These are phyloP conservation scores for Drosophila bunnanda DNA, from an alignment of 2,888 invertebrate species.

Conservation along the genomic window DNA sequence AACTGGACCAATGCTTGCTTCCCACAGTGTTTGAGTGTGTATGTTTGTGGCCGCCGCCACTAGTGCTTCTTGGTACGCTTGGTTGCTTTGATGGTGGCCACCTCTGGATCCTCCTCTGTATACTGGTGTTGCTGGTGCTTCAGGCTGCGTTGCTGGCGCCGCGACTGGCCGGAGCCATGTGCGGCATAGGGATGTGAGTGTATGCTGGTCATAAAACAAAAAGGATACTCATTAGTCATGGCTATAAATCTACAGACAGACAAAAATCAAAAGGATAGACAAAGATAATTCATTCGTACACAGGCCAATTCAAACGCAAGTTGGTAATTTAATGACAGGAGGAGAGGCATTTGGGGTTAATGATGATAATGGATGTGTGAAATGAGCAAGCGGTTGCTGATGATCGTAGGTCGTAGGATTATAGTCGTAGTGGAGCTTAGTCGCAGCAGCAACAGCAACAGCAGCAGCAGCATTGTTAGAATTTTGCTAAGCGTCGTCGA, in stretches of 20 bases:
- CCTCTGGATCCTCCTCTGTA: slow-evolving; percentile 47
- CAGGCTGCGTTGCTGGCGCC: slow-evolving; percentile 81
- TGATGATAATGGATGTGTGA: slow-evolving; percentile 13
- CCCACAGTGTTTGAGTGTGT: slow-evolving; percentile 15
- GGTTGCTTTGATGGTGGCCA: slow-evolving; percentile 40
- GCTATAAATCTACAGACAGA: not conserved
- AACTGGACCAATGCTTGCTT: slow-evolving; percentile 27
- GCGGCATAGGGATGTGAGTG: slow-evolving; percentile 85
- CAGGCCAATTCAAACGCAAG: slow-evolving; percentile 68
- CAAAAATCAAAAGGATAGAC: slow-evolving; percentile 47
- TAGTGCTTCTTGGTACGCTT: slow-evolving; percentile 65
- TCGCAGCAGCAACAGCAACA: slow-evolving; percentile 4
- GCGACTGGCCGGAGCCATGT: slow-evolving; percentile 78
- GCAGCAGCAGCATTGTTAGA: slow-evolving; percentile 56
- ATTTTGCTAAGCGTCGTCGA: slow-evolving; percentile 66
- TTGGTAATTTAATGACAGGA: slow-evolving; percentile 46
- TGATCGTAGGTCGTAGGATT: slow-evolving; percentile 37
- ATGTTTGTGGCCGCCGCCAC: not conserved
- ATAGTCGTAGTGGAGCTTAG: slow-evolving; percentile 23
- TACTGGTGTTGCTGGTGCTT: slow-evolving; percentile 75
- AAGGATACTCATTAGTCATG: slow-evolving; percentile 21
- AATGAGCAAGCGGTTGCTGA: slow-evolving; percentile 17
- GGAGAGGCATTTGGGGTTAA: slow-evolving; percentile 19
- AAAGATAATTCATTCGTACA: slow-evolving; percentile 59
- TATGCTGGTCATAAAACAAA: slow-evolving; percentile 66